phyloP scores from a whole-genome alignment of 2,797 vertebrate species.

The Megalops cyprinoides region DNA sequence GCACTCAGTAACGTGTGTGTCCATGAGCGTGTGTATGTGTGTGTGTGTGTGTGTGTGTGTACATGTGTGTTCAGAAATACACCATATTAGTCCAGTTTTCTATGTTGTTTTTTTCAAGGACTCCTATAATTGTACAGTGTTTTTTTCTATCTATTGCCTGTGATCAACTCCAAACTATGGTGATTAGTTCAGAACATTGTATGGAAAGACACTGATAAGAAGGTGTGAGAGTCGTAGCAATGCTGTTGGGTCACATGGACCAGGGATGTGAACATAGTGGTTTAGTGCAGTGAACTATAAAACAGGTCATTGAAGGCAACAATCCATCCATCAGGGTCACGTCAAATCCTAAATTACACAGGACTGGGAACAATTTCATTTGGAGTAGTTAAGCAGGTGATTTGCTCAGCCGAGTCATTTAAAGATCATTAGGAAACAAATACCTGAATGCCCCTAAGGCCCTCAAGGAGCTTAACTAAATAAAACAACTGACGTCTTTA shows the following conservation, averaged over 20 bases:
- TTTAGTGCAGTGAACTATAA: not conserved
- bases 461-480: not conserved
- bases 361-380: constrained; percentile 26
- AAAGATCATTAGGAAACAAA: constrained; percentile 36
- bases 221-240: too few relatives aligned
- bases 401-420: constrained; percentile 36
- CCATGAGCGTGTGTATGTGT: constrained; percentile 29
- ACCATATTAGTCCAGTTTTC: too few relatives aligned
- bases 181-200: not conserved
- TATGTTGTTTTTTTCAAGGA: too few relatives aligned
- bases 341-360: constrained; percentile 5
- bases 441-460: constrained; percentile 1
- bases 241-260: too few relatives aligned
- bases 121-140: not conserved
- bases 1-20: constrained; percentile 5
- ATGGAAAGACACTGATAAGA: too few relatives aligned
- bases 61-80: not conserved
- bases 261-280: not conserved
- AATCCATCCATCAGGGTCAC: not conserved
- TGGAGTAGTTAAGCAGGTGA: constrained; percentile 32
- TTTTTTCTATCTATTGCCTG: not conserved
- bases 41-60: constrained; percentile 7
- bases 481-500: constrained; percentile 17
- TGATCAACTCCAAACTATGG: not conserved
- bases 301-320: constrained; percentile 8